Evolutionary conservation across 2,888 invertebrate species (phyloP), one percentile per base, ranked within the genome.

Genomic region (Acleris sparsana): DNA sequence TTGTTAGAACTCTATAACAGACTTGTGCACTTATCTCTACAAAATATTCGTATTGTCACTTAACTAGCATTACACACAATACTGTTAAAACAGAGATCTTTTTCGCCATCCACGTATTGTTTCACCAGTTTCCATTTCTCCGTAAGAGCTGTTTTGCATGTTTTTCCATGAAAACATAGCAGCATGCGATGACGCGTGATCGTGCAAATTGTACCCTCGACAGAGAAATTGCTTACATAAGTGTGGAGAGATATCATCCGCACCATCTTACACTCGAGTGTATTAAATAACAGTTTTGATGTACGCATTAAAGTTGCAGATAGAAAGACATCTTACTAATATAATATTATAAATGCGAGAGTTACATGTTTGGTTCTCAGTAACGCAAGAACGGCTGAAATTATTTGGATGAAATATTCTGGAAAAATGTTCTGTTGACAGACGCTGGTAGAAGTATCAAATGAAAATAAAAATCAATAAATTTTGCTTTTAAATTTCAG

Each of bases 201-300:
- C 33, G 46, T 16, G 17, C 48, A 49, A 60, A 53, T 43, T 25
- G 56, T 29, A 20, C 22, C 6, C 46, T 29, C 61, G n/a, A 17
- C 52, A 33, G 66, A 62, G 66, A 66, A 66, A 66, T 62, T 57
- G 66, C 57, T 66, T 62, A 57, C 66, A 53, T 66, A 66, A 66
- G 61, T 66, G 61, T 52, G 62, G 48, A 44, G 49, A 49, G 65
- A 44, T 65, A 65, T 65, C 65, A 51, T 17, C 60, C 7, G 55
- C 16, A 18, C 60, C 55, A 65, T 61, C 65, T 44, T 18, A 39
- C 9, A 39, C 3, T 39, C 39, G 59, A 46, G 46, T 49, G 29
- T n/a, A 53, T 58, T 62, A 20, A 18, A 46, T 46, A 46, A 46
- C 17, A 46, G 17, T 46, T n/a, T 17, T 6, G n/a, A 7, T 7